phyloP scores from a whole-genome alignment of 1,140 invertebrate genomes.

The Drosophila ogumai region DNA sequence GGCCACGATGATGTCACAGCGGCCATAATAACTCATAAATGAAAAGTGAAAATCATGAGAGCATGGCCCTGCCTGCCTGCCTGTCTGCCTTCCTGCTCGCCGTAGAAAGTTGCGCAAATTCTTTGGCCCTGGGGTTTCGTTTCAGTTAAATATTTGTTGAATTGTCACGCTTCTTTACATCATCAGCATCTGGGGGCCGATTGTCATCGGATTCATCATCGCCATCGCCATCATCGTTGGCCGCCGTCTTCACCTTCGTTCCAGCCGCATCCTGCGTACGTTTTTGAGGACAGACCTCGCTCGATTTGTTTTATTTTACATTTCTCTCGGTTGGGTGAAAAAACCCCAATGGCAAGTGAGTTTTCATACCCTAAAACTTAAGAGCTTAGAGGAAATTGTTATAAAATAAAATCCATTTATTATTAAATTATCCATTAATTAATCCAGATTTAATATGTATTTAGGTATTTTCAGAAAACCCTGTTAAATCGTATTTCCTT shows the following conservation, averaged over 20 bases:
- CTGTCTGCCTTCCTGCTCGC: conserved; percentile 22
- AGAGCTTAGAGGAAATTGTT: neutral
- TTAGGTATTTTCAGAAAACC: too few relatives aligned
- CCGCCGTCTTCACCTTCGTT: conserved; percentile 45
- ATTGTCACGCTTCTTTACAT: conserved; percentile 80
- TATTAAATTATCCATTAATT: too few relatives aligned
- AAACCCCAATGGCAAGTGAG: conserved; percentile 27
- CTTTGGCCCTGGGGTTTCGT: conserved; percentile 61
- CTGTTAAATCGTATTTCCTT: too few relatives aligned
- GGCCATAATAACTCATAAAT: conserved; percentile 76
- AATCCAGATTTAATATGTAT: too few relatives aligned
- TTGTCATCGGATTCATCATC: conserved; percentile 65
- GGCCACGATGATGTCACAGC: conserved; percentile 69
- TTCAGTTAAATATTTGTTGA: conserved; percentile 75
- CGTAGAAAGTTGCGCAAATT: conserved; percentile 81
- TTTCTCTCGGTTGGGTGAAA: conserved; percentile 33
- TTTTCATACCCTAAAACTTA: conserved; percentile 11
- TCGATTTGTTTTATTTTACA: conserved; percentile 27
- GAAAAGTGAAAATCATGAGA: conserved; percentile 77
- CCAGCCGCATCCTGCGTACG: conserved; percentile 72
- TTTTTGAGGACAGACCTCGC: conserved; percentile 72
- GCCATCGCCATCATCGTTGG: conserved; percentile 13
- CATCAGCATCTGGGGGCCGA: conserved; percentile 51
- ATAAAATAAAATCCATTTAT: too few relatives aligned
- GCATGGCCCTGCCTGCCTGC: conserved; percentile 11